These are phyloP conservation scores for Coecobrya sp. DNA, from an alignment of 2,888 invertebrate genomes.

Conservation along the genomic window DNA sequence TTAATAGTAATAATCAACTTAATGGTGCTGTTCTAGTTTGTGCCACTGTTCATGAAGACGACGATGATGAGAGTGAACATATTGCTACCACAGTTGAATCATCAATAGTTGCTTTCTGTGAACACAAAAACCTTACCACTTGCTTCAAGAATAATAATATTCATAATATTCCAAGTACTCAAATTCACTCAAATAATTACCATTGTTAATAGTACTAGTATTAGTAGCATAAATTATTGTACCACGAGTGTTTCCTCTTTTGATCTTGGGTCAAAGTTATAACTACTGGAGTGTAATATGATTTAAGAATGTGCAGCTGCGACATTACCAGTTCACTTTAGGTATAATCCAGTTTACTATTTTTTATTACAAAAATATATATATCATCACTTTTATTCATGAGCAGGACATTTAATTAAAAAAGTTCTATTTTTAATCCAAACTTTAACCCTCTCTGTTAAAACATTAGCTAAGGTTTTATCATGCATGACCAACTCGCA, in stretches of 20 bases:
- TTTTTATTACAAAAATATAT: not conserved
- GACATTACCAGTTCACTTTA: not conserved
- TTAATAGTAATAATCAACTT: slow-evolving; percentile 41
- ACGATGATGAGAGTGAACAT: slow-evolving; percentile 74
- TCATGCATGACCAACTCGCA: not conserved
- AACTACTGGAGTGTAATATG: not conserved
- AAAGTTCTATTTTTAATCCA: slow-evolving; percentile 67
- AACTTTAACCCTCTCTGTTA: slow-evolving; percentile 12
- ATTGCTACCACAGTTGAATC: not conserved
- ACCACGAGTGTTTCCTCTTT: not conserved
- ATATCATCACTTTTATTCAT: slow-evolving; percentile 25
- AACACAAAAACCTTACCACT: slow-evolving; percentile 14
- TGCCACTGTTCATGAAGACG: slow-evolving; percentile 61
- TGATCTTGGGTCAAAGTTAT: not conserved
- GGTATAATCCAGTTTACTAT: not conserved
- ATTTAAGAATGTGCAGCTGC: slow-evolving; percentile 27
- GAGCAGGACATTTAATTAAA: slow-evolving; percentile 35
- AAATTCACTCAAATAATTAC: slow-evolving; percentile 10
- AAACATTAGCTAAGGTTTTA: not conserved
- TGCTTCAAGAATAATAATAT: not conserved
- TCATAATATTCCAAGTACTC: slow-evolving; percentile 37
- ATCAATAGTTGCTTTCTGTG: not conserved
- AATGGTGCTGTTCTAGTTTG: slow-evolving; percentile 48
- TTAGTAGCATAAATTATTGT: not conserved
- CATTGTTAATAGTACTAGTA: slow-evolving; percentile 3